These are phyloP conservation scores for Lysiphlebus fabarum DNA, from an alignment of 1,140 invertebrate species.

Conservation along the genomic window DNA sequence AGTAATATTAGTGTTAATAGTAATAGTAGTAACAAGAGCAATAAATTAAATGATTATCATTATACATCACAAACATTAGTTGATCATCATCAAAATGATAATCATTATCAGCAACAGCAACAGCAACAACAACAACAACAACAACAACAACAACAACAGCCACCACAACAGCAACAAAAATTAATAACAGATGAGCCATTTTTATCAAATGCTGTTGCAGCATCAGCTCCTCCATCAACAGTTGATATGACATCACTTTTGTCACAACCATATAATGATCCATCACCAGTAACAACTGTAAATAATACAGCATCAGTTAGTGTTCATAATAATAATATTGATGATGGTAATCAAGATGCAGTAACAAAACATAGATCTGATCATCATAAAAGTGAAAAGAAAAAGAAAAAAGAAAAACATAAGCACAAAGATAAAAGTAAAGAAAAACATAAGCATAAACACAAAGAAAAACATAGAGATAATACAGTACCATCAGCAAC, in stretches of 20 bases:
- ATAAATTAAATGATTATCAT: too few relatives aligned
- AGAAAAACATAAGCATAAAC: conserved; percentile 55
- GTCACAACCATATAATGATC: conserved; percentile 23
- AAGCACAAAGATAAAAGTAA: conserved; percentile 57
- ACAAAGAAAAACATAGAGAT: conserved; percentile 62
- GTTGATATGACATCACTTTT: conserved; percentile 35
- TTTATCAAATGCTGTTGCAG: background rate
- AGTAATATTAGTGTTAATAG: background rate
- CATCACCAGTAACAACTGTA: conserved; percentile 1
- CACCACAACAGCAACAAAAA: background rate
- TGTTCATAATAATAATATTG: too few relatives aligned
- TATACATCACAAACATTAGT: too few relatives aligned
- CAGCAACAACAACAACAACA: conserved; percentile 16
- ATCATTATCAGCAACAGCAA: too few relatives aligned
- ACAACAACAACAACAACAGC: background rate
- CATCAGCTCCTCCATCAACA: conserved; percentile 25
- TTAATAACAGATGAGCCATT: conserved; percentile 15
- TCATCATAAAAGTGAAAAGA: conserved; percentile 59
- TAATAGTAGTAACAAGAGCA: too few relatives aligned
- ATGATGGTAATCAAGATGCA: too few relatives aligned
- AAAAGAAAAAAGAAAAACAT: conserved; percentile 66
- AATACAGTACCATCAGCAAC: conserved; percentile 29
- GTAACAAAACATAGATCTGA: conserved; percentile 46
- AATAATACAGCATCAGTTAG: background rate
- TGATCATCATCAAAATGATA: conserved; percentile 8